Conservation (phyloP, 2,888 invertebrate species). For the Cyclophora punctaria region DNA sequence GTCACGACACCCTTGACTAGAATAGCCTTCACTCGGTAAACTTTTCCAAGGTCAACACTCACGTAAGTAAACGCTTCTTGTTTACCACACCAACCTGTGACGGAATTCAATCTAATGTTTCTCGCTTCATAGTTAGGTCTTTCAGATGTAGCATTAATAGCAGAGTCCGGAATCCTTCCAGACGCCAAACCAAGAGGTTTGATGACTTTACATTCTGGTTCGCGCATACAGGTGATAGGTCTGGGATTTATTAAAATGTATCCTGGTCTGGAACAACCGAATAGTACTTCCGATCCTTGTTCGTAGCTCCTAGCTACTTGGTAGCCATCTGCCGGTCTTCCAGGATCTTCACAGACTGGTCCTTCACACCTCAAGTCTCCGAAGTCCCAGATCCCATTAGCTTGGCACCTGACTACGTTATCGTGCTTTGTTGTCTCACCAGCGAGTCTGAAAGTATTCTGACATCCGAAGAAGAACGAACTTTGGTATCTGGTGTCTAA, state of each 20-base stretch:
- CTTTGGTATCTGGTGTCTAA: conserved; percentile 93
- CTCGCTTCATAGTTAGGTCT: conserved; percentile 93
- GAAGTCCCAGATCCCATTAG: conserved; percentile 97
- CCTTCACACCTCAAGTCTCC: conserved; percentile 97
- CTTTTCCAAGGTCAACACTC: conserved; percentile 94
- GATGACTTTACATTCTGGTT: conserved; percentile 95
- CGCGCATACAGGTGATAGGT: conserved; percentile 91
- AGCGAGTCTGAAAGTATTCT: conserved; percentile 94
- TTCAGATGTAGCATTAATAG: conserved; percentile 96
- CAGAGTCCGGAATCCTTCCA: conserved; percentile 94
- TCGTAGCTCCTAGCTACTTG: conserved; percentile 90
- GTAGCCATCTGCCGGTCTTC: conserved; percentile 92
- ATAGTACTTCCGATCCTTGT: conserved; percentile 92
- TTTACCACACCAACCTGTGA: conserved; percentile 97
- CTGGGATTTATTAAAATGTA: conserved; percentile 93
- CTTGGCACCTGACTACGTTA: conserved; percentile 92
- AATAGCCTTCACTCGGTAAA: conserved; percentile 94
- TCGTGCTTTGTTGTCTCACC: conserved; percentile 94
- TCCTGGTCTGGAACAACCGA: conserved; percentile 92
- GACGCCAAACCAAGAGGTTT: conserved; percentile 93
- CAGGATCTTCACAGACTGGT: conserved; percentile 96
- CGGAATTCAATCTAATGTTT: conserved; percentile 92
- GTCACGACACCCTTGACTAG: conserved; percentile 95
- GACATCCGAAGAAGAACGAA: conserved; percentile 96
- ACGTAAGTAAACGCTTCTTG: conserved; percentile 97